These are phyloP conservation scores for Telenomus remus DNA, from an alignment of 1,140 invertebrate genomes.

Conservation along the genomic window DNA sequence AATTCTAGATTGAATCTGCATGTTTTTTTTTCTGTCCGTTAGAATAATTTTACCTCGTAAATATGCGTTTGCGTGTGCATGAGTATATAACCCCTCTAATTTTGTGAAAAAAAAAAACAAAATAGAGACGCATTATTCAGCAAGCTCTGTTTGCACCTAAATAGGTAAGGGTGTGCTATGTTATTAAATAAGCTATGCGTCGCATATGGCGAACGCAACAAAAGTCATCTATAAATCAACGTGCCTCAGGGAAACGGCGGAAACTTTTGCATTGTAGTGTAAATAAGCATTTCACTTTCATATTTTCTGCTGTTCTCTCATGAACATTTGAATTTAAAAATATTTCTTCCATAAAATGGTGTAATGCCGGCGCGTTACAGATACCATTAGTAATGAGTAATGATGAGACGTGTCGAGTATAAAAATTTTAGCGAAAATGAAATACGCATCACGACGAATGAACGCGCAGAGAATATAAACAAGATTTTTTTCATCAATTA, in stretches of 20 bases:
- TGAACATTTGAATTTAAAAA: constrained; percentile 35
- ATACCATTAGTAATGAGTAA: constrained; percentile 34
- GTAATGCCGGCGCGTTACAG: constrained; percentile 17
- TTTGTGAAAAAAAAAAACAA: too few relatives aligned
- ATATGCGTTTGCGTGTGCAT: too few relatives aligned
- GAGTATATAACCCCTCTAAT: too few relatives aligned
- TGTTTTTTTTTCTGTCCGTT: too few relatives aligned
- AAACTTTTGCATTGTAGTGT: constrained; percentile 45
- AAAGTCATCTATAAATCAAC: constrained; percentile 52
- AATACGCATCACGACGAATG: constrained; percentile 11
- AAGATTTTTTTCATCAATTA: too few relatives aligned
- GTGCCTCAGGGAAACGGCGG: constrained; percentile 28
- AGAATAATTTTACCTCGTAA: too few relatives aligned
- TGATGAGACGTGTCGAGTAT: constrained; percentile 27
- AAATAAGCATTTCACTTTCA: constrained; percentile 51
- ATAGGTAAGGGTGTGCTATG: constrained; percentile 15
- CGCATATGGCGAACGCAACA: constrained; percentile 30
- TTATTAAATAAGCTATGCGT: constrained; percentile 33
- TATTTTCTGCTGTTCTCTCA: constrained; percentile 34
- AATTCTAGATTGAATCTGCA: too few relatives aligned
- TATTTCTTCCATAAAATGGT: constrained; percentile 27
- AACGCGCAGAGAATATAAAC: constrained; percentile 7
- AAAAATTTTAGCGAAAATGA: constrained; percentile 16
- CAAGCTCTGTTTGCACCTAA: constrained; percentile 5
- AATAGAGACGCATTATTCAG: too few relatives aligned